Evolutionary conservation across 2,888 invertebrate species (phyloP).

Genomic region (Nebria brevicollis): DNA sequence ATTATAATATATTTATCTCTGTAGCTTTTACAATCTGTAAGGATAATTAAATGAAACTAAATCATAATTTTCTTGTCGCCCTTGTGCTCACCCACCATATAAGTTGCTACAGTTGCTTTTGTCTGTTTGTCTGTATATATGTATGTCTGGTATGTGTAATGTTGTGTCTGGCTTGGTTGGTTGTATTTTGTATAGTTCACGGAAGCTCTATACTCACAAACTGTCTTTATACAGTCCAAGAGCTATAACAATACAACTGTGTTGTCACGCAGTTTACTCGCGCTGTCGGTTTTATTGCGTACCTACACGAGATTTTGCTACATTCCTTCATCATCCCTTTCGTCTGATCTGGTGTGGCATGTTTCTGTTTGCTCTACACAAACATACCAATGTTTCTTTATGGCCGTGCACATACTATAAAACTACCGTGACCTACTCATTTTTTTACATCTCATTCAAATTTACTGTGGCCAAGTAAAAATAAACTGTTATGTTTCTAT

Average conservation of each 20-base stretch:
- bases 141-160: constrained; percentile 4
- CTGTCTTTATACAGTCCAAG: constrained; percentile 13
- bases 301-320: constrained; percentile 18
- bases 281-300: constrained; percentile 34
- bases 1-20: too few species aligned
- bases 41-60: too few species aligned
- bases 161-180: neutral
- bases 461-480: too few species aligned
- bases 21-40: too few species aligned
- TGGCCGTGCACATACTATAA: neutral
- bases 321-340: neutral
- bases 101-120: neutral
- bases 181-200: neutral
- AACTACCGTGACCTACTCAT: neutral
- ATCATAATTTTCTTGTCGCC: too few species aligned
- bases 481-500: too few species aligned
- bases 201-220: neutral
- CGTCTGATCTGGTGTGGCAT: neutral
- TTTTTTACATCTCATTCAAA: neutral
- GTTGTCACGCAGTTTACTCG: constrained; percentile 20
- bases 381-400: neutral
- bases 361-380: neutral
- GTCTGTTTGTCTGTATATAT: neutral
- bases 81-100: neutral
- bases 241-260: constrained; percentile 35